Base-by-base conservation (phyloP, 2,888 invertebrate species). In the Netelia virgata region DNA sequence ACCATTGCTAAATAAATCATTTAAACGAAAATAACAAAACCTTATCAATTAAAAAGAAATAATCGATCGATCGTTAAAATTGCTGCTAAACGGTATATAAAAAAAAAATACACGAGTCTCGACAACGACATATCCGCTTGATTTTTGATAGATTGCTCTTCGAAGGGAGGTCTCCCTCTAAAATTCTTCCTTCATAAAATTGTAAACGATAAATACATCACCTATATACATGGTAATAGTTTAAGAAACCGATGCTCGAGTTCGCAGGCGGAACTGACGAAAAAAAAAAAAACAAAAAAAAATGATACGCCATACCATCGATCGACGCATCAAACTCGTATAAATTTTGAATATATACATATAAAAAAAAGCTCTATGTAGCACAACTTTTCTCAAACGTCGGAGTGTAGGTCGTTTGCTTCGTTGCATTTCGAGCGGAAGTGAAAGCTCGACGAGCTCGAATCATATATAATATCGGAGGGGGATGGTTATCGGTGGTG, bases 201-300 rank as follows among this genome's bases (percentile, higher is more conserved):
- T 3, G 14, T 1, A 3, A 47, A 6, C 47, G 47, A 47, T 11
- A 47, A 11, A 14, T 47, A 47, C 11, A 47, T 11, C 10, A 5
- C 3, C 5, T 28, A 28, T 28, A 47, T 18, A 18, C 0, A 57
- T 16, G 78, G 83, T 85, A 88, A 91, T 90, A 91, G 90, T 92
- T 91, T 90, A 90, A 91, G 91, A 90, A 91, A 92, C 91, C 90
- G 92, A 91, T 92, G 92, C 91, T 87, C 85, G 84, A 88, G 90
- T 91, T 92, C 91, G 91, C 90, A 90, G 89, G 91, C 83, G 87
- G 87, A 86, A 84, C 81, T 68, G 83, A 82, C 86, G 74, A 88
- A 50, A 68, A 63, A 41, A 55, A 50, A 64, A 63, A 57, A n/a
- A n/a, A n/a, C n/a, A n/a, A n/a, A n/a, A n/a, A n/a, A n/a, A n/a